A percentile compares a stretch with the other conserved stretches of the same genome.
phyloP scores from a whole-genome alignment of 37 sponge, comb jelly and placozoan genomes.

The Crambe crambe region DNA sequence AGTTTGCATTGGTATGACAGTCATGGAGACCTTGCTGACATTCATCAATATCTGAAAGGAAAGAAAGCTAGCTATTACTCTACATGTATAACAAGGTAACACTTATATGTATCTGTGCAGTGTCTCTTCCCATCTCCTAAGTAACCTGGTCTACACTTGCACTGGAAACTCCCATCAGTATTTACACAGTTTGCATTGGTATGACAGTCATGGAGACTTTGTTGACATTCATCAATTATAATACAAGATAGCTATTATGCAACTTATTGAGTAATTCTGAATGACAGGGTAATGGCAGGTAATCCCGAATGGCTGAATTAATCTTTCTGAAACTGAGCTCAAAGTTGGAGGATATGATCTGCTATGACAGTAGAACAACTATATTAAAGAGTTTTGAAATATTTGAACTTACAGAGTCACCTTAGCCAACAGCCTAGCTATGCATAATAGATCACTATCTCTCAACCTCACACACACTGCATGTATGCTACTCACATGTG shows the following conservation, averaged over 20 bases:
- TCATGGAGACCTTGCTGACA: neutral
- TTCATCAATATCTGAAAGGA: neutral
- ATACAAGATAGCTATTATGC: too few species aligned
- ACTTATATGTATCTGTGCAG: neutral
- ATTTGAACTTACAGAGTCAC: neutral
- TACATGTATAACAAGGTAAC: neutral
- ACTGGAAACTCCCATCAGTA: neutral
- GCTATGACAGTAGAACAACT: neutral
- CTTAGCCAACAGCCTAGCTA: too few species aligned
- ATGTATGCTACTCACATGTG: too few species aligned
- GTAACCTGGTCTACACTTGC: neutral
- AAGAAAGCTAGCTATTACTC: neutral
- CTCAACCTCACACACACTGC: too few species aligned
- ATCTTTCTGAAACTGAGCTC: neutral
- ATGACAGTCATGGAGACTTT: neutral
- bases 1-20: neutral
- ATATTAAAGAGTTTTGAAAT: neutral
- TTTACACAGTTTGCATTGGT: neutral
- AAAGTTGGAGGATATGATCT: too few species aligned
- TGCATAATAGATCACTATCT: too few species aligned
- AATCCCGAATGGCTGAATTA: neutral
- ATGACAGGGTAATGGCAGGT: too few species aligned
- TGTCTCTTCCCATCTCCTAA: slow-evolving; percentile 6
- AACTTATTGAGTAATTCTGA: too few species aligned
- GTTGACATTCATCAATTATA: neutral